Conservation (phyloP, 1,140 invertebrate genomes). For the Trachymyrmex septentrionalis region DNA sequence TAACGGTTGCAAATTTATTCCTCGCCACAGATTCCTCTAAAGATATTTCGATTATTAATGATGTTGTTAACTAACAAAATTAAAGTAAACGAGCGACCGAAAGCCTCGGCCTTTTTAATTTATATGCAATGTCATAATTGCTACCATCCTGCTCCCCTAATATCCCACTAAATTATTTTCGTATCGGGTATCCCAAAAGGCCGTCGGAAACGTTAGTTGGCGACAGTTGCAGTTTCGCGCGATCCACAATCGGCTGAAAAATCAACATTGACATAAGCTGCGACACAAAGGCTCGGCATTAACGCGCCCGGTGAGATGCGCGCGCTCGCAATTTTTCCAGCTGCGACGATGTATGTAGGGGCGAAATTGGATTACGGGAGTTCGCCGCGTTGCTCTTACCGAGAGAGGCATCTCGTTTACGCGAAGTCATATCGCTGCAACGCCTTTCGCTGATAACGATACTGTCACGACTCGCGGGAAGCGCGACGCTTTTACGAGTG, state of each 20-base stretch:
- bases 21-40: background rate
- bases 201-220: background rate
- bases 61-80: background rate
- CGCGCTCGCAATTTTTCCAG: constrained; percentile 53
- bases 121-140: constrained; percentile 17
- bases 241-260: constrained; percentile 54
- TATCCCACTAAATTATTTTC: constrained; percentile 34
- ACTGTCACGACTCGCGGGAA: constrained; percentile 8
- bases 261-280: constrained; percentile 67
- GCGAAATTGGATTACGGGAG: constrained; percentile 53
- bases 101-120: constrained; percentile 14
- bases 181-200: background rate
- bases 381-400: constrained; percentile 21
- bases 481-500: background rate
- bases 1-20: constrained; percentile 46
- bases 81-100: constrained; percentile 36
- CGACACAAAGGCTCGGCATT: constrained; percentile 52
- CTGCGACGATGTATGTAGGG: constrained; percentile 4
- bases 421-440: background rate
- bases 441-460: constrained; percentile 23
- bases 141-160: background rate
- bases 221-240: constrained; percentile 31
- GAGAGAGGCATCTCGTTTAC: constrained; percentile 30
- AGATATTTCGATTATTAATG: constrained; percentile 43
- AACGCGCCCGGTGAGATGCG: constrained; percentile 23